Percentiles rank a stretch among this genome's conserved stretches.
These are phyloP conservation scores for Epizoanthus scotinus DNA, from an alignment of 92 coral and sea anemone species.

Conservation along the genomic window DNA sequence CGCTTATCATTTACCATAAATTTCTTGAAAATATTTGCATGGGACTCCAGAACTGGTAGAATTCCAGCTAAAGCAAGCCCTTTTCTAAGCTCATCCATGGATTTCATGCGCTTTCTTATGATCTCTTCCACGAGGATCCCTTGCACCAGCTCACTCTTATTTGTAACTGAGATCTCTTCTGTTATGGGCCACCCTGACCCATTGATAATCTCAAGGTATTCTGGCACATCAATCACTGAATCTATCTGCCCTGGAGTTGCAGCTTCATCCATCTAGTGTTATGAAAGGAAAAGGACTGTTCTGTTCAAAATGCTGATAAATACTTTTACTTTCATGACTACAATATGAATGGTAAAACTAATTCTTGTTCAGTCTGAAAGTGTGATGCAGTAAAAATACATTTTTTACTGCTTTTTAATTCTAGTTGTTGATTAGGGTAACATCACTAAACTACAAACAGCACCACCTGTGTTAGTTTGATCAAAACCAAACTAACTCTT, in stretches of 20 bases:
- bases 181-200: conserved; percentile 32
- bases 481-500: too few relatives aligned
- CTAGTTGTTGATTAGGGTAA: too few relatives aligned
- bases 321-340: too few relatives aligned
- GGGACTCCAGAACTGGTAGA: conserved; percentile 13
- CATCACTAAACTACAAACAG: too few relatives aligned
- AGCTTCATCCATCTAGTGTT: conserved; percentile 16
- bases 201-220: conserved; percentile 24
- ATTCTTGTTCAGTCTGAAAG: too few relatives aligned
- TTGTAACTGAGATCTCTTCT: not conserved
- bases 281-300: too few relatives aligned
- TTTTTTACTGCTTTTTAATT: too few relatives aligned
- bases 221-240: conserved; percentile 24
- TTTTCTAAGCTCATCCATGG: conserved; percentile 17
- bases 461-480: too few relatives aligned
- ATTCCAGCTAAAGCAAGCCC: conserved; percentile 5
- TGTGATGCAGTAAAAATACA: too few relatives aligned
- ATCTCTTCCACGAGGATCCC: conserved; percentile 27
- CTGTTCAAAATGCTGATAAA: too few relatives aligned
- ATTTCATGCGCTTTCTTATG: conserved; percentile 14
- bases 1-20: conserved; percentile 1
- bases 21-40: conserved; percentile 6
- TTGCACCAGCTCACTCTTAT: conserved; percentile 27
- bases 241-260: conserved; percentile 1
- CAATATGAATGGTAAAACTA: too few relatives aligned